Evolutionary conservation across 2,888 invertebrate species (phyloP), one percentile per base, ranked within the genome.

Genomic region (Clistopyga incitator): DNA sequence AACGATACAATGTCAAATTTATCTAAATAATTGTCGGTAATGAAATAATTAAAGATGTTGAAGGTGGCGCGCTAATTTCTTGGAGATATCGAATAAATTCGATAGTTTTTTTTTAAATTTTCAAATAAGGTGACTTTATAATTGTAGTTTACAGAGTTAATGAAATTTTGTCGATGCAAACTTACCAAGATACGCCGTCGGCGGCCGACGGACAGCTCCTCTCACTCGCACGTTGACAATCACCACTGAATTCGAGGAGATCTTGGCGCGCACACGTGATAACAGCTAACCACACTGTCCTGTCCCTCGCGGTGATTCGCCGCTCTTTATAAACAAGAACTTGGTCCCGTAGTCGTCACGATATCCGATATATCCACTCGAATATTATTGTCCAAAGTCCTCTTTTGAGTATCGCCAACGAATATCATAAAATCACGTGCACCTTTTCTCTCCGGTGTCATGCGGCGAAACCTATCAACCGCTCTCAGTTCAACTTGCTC

Each of bases 161-260:
- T n/a, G 3, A 11, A 11, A 42, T 10, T 20, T 20, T 18, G 3
- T 64, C 10, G 25, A 18, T 3, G 3, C 1, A 18, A 64, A 90
- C 90, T 87, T 86, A 90, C 90, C 90, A 90, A 90, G 84, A 88
- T 77, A 84, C 84, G 88, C 91, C 92, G 92, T 89, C 92, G 92
- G 91, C 72, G 72, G 76, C 90, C 91, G 91, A 88, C 90, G 88
- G 78, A 83, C 52, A 82, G 78, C 72, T 71, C 70, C n/a, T n/a
- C 81, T 76, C 81, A 71, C 76, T 76, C 78, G 71, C 77, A 76
- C 82, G 82, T 79, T 80, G 75, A 52, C 59, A 34, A 50, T 76
- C 72, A 79, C 77, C 68, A 76, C 74, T 74, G 61, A 47, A 67
- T 67, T 67, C 47, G 11, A 47, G 45, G 59, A 47, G n/a, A 64